Percentiles rank a stretch among this genome's conserved stretches.
Conservation (phyloP, 1,140 invertebrate species). For the Theocolax elegans region DNA sequence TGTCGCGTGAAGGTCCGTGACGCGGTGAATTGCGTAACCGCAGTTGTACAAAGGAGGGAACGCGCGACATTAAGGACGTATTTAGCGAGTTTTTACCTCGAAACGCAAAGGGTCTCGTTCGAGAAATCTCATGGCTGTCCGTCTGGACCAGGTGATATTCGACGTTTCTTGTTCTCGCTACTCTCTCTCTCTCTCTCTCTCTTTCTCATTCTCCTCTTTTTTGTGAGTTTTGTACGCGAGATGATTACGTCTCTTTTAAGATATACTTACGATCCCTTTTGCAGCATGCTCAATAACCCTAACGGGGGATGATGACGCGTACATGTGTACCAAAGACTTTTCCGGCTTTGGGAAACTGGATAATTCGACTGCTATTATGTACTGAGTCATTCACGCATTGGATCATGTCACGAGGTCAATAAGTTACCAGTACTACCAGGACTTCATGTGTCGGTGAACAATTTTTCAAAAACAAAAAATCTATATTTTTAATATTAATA, state of each 20-base stretch:
- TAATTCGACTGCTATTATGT: slow-evolving; percentile 2
- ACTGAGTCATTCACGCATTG: no score
- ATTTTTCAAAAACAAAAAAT: no score
- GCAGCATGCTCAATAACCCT: not conserved
- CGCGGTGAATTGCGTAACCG: slow-evolving; percentile 56
- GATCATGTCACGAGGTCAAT: slow-evolving; percentile 28
- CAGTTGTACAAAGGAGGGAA: slow-evolving; percentile 45
- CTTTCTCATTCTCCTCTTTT: not conserved
- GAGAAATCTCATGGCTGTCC: slow-evolving; percentile 21
- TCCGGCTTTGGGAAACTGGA: not conserved
- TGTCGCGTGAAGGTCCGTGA: slow-evolving; percentile 40
- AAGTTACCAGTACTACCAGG: not conserved
- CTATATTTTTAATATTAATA: no score
- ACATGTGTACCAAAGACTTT: no score
- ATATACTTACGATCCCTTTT: slow-evolving; percentile 22
- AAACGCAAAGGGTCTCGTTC: slow-evolving; percentile 31
- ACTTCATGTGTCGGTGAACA: not conserved
- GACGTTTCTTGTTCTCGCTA: slow-evolving; percentile 11
- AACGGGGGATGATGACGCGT: not conserved
- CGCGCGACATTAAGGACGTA: slow-evolving; percentile 57
- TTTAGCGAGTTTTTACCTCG: slow-evolving; percentile 60
- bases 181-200: not conserved
- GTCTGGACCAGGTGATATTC: slow-evolving; percentile 9
- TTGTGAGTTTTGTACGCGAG: not conserved
- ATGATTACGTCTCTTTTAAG: slow-evolving; percentile 10